phyloP scores from a whole-genome alignment of 1,140 invertebrate species.

The Heliconius eleuchia region DNA sequence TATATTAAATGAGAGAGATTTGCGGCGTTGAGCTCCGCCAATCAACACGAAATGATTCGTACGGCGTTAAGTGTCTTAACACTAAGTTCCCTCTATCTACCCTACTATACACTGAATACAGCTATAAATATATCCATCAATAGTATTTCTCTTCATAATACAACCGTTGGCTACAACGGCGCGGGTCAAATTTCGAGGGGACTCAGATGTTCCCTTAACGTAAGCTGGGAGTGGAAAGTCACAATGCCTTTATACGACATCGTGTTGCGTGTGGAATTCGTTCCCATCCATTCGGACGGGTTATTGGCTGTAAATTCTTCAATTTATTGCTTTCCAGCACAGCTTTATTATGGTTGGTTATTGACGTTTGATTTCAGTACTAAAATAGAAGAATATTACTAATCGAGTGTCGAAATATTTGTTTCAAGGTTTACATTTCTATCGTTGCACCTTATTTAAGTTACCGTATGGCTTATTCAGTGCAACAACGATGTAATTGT shows the following conservation, averaged over 20 bases:
- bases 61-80: no score
- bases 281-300: background rate
- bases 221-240: background rate
- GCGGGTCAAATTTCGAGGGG: background rate
- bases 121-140: no score
- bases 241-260: background rate
- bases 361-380: conserved; percentile 20
- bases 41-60: no score
- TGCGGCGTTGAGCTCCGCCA: no score
- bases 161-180: background rate
- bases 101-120: no score
- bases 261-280: background rate
- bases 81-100: no score
- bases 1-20: no score
- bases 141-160: background rate
- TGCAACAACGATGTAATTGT: no score
- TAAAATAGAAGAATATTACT: conserved; percentile 16
- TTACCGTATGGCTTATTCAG: no score
- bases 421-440: background rate
- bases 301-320: conserved; percentile 12
- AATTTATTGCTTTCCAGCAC: conserved; percentile 1
- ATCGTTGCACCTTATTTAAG: no score
- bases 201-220: background rate
- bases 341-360: conserved; percentile 24
- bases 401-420: background rate